Percentiles rank a stretch among this genome's conserved stretches.
These are phyloP conservation scores for Agelas oroides DNA, from an alignment of 37 sponge, comb jelly and placozoan genomes.

Conservation along the genomic window DNA sequence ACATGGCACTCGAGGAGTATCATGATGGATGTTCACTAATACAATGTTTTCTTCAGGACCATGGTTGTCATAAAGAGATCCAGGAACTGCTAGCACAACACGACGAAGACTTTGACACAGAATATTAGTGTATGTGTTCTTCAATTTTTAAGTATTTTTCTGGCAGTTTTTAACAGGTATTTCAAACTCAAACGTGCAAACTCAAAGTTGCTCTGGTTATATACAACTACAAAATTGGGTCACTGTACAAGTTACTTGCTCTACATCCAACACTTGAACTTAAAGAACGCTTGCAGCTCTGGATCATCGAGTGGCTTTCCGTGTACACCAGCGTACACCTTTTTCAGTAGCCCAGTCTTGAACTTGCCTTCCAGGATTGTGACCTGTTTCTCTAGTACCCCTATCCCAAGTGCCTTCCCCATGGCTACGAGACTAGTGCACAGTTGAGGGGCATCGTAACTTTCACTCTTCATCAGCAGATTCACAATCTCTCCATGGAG, in stretches of 20 bases:
- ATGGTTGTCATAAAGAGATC: slow-evolving; percentile 17
- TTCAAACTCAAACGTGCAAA: too few relatives aligned
- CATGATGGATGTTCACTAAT: too few relatives aligned
- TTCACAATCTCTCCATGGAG: slow-evolving; percentile 94
- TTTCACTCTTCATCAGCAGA: slow-evolving; percentile 82
- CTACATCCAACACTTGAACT: slow-evolving; percentile 92
- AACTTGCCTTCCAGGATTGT: slow-evolving; percentile 87
- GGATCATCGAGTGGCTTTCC: slow-evolving; percentile 82
- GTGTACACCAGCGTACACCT: slow-evolving; percentile 90
- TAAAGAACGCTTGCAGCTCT: slow-evolving; percentile 93
- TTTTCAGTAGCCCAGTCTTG: slow-evolving; percentile 82
- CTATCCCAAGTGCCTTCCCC: slow-evolving; percentile 91
- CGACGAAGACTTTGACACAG: neutral
- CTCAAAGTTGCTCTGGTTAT: too few relatives aligned
- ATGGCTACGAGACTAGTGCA: slow-evolving; percentile 76
- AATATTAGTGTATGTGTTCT: neutral
- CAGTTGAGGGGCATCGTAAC: slow-evolving; percentile 82
- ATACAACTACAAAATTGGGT: too few relatives aligned
- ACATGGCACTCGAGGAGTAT: too few relatives aligned
- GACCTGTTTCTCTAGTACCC: slow-evolving; percentile 89
- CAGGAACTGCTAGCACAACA: slow-evolving; percentile 23
- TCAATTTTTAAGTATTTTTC: too few relatives aligned
- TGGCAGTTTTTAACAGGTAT: too few relatives aligned
- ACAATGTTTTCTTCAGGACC: too few relatives aligned
- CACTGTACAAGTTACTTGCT: too few relatives aligned